Evolutionary conservation across 2,113 vertebrate genomes (phyloP), one percentile per base, ranked within the genome.

Genomic region (Eidolon helvum): DNA sequence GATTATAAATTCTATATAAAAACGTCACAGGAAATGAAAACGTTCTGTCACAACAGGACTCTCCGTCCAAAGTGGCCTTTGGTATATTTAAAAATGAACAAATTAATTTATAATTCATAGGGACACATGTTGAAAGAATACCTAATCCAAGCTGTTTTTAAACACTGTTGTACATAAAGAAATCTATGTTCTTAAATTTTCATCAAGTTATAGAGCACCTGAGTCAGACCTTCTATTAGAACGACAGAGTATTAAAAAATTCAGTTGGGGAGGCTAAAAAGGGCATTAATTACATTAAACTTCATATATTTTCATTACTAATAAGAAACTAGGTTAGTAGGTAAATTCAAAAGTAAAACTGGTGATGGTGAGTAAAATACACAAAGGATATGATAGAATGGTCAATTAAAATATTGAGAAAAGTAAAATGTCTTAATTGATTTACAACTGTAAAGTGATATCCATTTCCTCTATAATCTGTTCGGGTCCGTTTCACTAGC

Each of bases 61-160:
- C 88, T 65, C 66, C 53, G 59, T 55, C 68, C 33, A 71, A 90
- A 72, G 72, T 38, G 19, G 48, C 19, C n/a, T 75, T 0, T 12
- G 18, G 38, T 18, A 28, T 59, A 75, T 43, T 94, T 80, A 68
- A 94, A 95, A 96, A 89, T n/a, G 87, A 84, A 78, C 61, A 72
- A 59, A 87, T 57, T 74, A 75, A 83, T 78, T 93, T 86, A 35
- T 43, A 89, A 87, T 89, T 93, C 90, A 79, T 48, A 63, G 63
- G 43, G 53, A 95, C 30, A 88, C 53, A 83, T 35, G 9, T 6
- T 87, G 24, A 90, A 96, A 94, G 55, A 89, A 79, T 69, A 61
- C n/a, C 5, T 50, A 40, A 85, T 12, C 7, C 28, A 83, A 59
- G 35, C 8, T 57, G 6, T 57, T 91, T 84, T 61, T 61, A 38